Percentiles rank a stretch among this genome's conserved stretches.
phyloP scores from a whole-genome alignment of 64 coral and sea anemone genomes.

The Platygyra sinensis region DNA sequence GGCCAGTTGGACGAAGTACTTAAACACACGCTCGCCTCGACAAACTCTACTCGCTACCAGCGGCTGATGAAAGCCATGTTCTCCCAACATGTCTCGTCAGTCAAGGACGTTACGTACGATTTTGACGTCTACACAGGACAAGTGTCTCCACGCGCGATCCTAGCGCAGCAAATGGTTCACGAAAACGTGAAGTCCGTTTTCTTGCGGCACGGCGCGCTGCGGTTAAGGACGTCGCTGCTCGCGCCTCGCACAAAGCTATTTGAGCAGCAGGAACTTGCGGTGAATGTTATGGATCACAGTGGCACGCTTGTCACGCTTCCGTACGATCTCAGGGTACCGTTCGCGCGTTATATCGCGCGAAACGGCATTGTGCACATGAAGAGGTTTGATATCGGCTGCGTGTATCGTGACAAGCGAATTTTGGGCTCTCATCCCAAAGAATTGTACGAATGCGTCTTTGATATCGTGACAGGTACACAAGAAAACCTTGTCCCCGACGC shows the following conservation, averaged over 20 bases:
- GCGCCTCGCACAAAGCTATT: slow-evolving; percentile 72
- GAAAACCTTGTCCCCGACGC: slow-evolving; percentile 90
- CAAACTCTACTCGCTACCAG: slow-evolving; percentile 88
- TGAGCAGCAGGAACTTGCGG: slow-evolving; percentile 72
- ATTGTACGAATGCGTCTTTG: slow-evolving; percentile 87
- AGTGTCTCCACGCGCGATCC: slow-evolving; percentile 29
- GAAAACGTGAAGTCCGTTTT: slow-evolving; percentile 76
- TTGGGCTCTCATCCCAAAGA: slow-evolving; percentile 86
- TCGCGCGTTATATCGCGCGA: slow-evolving; percentile 85
- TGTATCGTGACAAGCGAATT: slow-evolving; percentile 84
- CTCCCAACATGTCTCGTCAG: slow-evolving; percentile 62
- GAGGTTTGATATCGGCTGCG: slow-evolving; percentile 83
- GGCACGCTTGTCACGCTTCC: slow-evolving; percentile 82
- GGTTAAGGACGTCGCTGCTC: slow-evolving; percentile 70
- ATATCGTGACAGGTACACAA: slow-evolving; percentile 78
- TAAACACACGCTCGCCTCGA: slow-evolving; percentile 55
- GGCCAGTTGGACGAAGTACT: slow-evolving; percentile 74
- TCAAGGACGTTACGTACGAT: slow-evolving; percentile 89
- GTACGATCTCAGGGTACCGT: slow-evolving; percentile 84
- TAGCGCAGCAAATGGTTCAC: slow-evolving; percentile 77
- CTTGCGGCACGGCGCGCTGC: slow-evolving; percentile 71
- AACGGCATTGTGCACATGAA: slow-evolving; percentile 67
- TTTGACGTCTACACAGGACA: slow-evolving; percentile 56
- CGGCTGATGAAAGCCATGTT: slow-evolving; percentile 82
- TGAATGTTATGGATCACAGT: slow-evolving; percentile 85